Conservation (phyloP, 1,140 invertebrate genomes). For the Colletes gigas region DNA sequence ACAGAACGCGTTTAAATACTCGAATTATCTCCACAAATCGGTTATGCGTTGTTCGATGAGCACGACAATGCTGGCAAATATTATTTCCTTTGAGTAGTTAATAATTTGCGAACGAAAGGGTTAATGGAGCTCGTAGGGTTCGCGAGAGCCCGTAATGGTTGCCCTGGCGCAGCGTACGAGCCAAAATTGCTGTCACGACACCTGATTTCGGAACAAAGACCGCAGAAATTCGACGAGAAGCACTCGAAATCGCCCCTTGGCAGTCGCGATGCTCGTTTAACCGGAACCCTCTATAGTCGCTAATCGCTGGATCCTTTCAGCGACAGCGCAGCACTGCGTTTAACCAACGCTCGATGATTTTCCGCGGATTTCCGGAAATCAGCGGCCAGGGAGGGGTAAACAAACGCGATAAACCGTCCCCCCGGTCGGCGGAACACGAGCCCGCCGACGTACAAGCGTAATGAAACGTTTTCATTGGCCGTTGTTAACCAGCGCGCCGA, state of each 20-base stretch:
- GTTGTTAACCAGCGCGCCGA: conserved; percentile 41
- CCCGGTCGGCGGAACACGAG: conserved; percentile 18
- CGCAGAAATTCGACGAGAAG: neutral
- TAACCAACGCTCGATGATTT: conserved; percentile 52
- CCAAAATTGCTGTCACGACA: no score
- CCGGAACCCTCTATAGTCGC: neutral
- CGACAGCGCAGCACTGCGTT: conserved; percentile 5
- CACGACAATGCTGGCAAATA: no score
- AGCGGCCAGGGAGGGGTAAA: conserved; percentile 36
- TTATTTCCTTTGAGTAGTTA: no score
- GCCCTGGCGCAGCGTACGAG: no score
- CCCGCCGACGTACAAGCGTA: conserved; percentile 51
- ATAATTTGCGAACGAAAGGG: no score
- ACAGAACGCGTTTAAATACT: no score
- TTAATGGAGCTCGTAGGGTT: no score
- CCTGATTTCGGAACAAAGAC: no score
- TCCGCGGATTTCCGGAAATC: conserved; percentile 49
- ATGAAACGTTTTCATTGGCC: conserved; percentile 63
- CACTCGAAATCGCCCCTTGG: neutral
- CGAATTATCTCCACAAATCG: no score
- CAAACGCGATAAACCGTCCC: conserved; percentile 58
- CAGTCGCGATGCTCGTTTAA: neutral
- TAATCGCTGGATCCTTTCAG: neutral
- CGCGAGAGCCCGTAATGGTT: no score
- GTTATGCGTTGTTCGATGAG: no score